Base-by-base conservation (phyloP, 2,888 invertebrate species). In the Harpalus rufipes region DNA sequence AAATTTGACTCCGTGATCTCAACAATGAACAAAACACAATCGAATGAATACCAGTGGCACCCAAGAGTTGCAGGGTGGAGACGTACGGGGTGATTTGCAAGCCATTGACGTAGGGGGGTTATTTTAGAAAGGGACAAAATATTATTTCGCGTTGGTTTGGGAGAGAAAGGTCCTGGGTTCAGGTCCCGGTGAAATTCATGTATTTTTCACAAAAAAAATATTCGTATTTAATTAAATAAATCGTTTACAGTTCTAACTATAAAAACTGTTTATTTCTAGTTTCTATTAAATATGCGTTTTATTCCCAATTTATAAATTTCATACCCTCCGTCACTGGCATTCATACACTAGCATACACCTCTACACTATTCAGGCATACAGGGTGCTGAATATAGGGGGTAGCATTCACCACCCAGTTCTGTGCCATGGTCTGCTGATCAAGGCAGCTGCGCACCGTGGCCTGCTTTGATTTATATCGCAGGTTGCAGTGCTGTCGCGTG, bases 361-460 rank as follows among this genome's bases (percentile, higher is more conserved):
- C 21, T 72, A 41, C 72, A n/a, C 41, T 8, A 41, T 7, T 8
- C 32, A 44, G 6, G 18, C 72, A 76, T 32, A 25, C 78, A 78
- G 78, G 78, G 78, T 78, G 78, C 25, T 78, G 18, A 14, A 18
- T 1, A 6, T 25, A 68, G 65, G 72, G 80, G 84, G 72, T 74
- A 44, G 41, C 14, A n/a, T 44, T 44, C n/a, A 14, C 72, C 41
- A 72, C 72, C 14, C 76, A 51, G 44, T 14, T 16, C 21, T 90
- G 90, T 90, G 91, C 90, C 90, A 88, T 90, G 91, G 89, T 90
- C 90, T 90, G 89, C 87, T 90, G 90, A 90, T 90, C 90, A 89
- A 89, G 90, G 89, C 91, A 91, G 91, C 91, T 91, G 91, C 90
- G 87, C 86, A 61, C 56, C 51, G 44, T 80, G 68, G 86, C 87